Conservation (phyloP, 2,797 vertebrate genomes). For the Selene dorsalis region DNA sequence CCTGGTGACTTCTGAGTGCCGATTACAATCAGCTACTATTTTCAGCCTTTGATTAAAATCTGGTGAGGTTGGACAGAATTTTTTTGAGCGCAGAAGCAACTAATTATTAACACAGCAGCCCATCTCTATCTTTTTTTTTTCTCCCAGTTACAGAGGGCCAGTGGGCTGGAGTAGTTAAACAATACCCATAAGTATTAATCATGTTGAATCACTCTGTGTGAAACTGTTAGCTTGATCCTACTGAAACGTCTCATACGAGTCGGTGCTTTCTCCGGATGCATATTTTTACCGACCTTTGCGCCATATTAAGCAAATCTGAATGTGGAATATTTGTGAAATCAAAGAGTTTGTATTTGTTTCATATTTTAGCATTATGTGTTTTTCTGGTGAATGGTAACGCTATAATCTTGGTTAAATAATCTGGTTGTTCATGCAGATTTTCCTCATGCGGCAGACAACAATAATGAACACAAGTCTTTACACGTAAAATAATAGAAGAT, state of each 20-base stretch:
- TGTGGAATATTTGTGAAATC: conserved; percentile 28
- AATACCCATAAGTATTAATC: conserved; percentile 81
- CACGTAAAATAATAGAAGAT: conserved; percentile 66
- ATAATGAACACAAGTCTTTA: conserved; percentile 54
- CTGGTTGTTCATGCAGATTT: conserved; percentile 35
- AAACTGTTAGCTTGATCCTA: conserved; percentile 75
- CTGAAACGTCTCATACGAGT: conserved; percentile 66
- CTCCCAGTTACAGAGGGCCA: conserved; percentile 69
- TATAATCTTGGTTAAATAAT: conserved; percentile 54
- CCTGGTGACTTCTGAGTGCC: conserved; percentile 86
- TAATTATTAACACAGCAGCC: conserved; percentile 84
- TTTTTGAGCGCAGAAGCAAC: conserved; percentile 78
- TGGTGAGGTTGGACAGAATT: conserved; percentile 81
- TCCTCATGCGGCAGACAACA: conserved; percentile 45
- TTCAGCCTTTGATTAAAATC: conserved; percentile 88
- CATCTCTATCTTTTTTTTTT: conserved; percentile 48
- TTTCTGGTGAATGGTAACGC: conserved; percentile 33
- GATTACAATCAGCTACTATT: conserved; percentile 88
- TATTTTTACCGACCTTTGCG: conserved; percentile 60
- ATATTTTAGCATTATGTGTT: conserved; percentile 11
- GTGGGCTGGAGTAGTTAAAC: conserved; percentile 77
- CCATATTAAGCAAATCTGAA: conserved; percentile 6
- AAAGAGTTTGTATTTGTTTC: conserved; percentile 48
- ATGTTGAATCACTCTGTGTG: conserved; percentile 71
- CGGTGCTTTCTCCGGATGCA: conserved; percentile 45